Base-by-base conservation (phyloP, 23 tunicate species). In the Styela clava region DNA sequence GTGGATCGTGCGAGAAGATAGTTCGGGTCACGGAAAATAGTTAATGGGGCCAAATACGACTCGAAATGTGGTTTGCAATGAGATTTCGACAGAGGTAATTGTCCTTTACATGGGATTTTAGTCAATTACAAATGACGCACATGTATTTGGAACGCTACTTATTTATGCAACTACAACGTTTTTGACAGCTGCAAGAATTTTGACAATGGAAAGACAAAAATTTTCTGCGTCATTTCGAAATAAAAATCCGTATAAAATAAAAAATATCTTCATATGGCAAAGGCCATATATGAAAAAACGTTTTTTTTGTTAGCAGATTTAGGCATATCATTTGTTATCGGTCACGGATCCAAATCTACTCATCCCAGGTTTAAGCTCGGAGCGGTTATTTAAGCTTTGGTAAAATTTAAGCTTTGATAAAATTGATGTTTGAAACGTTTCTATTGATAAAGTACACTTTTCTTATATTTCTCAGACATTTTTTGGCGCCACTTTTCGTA, bases 1-100 rank as follows among this genome's bases (percentile, higher is more conserved):
- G 77, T 71, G 34, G 77, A 71, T 71, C 77, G 77, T 71, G 77
- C 77, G 77, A 30, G 77, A 34, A 71, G 12, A 71, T 31, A 16
- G 77, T 5, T 33, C 77, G 77, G 77, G 77, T 71, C 77, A 71
- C 35, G 12, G 77, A 27, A 32, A 30, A 34, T 33, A 22, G 35
- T 71, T 71, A 32, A 71, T 71, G 77, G 77, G 77, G 77, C 34
- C 77, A 71, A 34, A 71, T 21, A 7, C 27, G 77, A 22, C 77
- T 26, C 5, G 77, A 18, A 34, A 71, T 71, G 77, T 35, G 77
- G 77, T 71, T 71, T 28, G 35, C 35, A 71, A 28, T 71, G 77
- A n/a, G 77, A 71, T 3, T 32, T 71, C 16, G 35, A 16, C 35
- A 29, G 29, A 31, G 77, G 35, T 71, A 71, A 71, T 71, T 71